Conservation (phyloP, 2,888 invertebrate genomes). For the Megaustenia siamemsis region DNA sequence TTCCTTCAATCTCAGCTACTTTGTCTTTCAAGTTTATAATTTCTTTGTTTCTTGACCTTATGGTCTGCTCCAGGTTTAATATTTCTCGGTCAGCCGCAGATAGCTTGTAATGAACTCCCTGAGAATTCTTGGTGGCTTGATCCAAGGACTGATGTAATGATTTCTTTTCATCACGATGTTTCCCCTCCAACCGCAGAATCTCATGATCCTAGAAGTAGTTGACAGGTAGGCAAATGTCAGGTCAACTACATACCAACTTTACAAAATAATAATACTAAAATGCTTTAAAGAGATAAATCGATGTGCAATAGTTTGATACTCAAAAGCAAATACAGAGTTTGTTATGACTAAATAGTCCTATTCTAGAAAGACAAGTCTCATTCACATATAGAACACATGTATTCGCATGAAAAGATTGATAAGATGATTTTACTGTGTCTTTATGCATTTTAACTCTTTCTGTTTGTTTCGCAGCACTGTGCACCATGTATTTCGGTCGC, state of each 20-base stretch:
- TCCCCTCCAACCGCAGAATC: slow-evolving; percentile 44
- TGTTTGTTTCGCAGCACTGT: no score
- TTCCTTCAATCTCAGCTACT: slow-evolving; percentile 9
- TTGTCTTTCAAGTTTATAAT: slow-evolving; percentile 37
- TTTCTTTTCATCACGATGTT: slow-evolving; percentile 48
- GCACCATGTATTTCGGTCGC: no score
- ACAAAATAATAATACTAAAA: no score
- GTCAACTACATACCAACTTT: background rate
- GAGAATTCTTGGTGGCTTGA: slow-evolving; percentile 48
- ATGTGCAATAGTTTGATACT: no score
- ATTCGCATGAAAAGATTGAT: no score
- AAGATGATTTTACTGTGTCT: no score
- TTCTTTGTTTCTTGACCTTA: slow-evolving; percentile 45
- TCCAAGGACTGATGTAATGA: slow-evolving; percentile 40
- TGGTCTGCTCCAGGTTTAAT: slow-evolving; percentile 42
- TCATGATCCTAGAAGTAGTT: slow-evolving; percentile 41
- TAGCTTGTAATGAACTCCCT: slow-evolving; percentile 50
- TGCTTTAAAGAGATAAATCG: no score
- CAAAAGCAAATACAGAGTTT: no score
- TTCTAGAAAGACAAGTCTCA: no score
- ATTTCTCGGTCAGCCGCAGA: slow-evolving; percentile 51
- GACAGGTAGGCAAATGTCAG: background rate
- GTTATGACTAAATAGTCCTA: no score
- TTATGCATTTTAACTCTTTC: no score
- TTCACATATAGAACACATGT: no score